Percentiles rank a stretch among this genome's conserved stretches.
Conservation (phyloP, 2,113 vertebrate species). For the Stigmatopora argus region DNA sequence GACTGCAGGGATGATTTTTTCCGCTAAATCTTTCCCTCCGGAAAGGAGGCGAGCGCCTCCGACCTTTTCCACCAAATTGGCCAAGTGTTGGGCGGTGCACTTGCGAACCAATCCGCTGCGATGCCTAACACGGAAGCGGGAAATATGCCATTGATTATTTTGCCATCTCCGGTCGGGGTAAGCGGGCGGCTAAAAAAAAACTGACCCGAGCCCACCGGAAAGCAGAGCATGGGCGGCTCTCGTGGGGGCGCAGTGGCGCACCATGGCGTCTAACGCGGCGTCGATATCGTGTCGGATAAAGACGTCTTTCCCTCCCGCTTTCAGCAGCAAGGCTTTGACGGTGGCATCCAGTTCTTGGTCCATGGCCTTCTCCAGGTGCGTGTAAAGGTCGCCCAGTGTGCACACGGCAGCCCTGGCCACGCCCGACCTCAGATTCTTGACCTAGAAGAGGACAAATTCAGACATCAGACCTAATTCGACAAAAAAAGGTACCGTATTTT, state of each 20-base stretch:
- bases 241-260: slow-evolving; percentile 82
- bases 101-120: slow-evolving; percentile 81
- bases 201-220: slow-evolving; percentile 84
- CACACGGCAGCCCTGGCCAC: slow-evolving; percentile 88
- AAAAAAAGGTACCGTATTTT: no score
- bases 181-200: neutral
- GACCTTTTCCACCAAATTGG: slow-evolving; percentile 73
- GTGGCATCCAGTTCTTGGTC: slow-evolving; percentile 89
- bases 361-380: slow-evolving; percentile 82
- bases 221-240: slow-evolving; percentile 82
- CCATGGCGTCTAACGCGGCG: slow-evolving; percentile 84
- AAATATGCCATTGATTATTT: neutral
- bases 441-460: slow-evolving; percentile 62
- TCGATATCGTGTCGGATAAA: slow-evolving; percentile 94
- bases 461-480: neutral
- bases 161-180: neutral
- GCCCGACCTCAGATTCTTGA: slow-evolving; percentile 92
- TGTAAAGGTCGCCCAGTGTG: slow-evolving; percentile 85
- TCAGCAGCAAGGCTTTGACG: slow-evolving; percentile 84
- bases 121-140: slow-evolving; percentile 69
- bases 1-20: slow-evolving; percentile 79
- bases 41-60: slow-evolving; percentile 76
- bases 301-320: slow-evolving; percentile 84
- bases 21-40: slow-evolving; percentile 72
- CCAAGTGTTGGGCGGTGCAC: slow-evolving; percentile 83